Base-by-base conservation (phyloP, 2,888 invertebrate genomes). In the Pseudococcus longispinus region DNA sequence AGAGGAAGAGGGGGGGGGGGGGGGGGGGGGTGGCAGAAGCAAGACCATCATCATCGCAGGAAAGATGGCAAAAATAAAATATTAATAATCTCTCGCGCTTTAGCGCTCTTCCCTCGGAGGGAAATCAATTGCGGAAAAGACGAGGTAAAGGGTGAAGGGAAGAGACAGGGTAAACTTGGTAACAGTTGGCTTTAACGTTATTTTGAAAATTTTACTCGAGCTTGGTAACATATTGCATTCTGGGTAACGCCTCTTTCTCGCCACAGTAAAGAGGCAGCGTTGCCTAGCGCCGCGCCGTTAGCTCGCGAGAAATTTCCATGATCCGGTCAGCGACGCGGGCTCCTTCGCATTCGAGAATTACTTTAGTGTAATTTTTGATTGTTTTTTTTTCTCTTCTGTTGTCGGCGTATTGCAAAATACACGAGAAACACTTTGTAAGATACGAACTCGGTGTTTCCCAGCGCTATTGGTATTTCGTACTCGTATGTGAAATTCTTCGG, bases 101-200 rank as follows among this genome's bases (percentile, higher is more conserved):
- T 51, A 51, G 51, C 51, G 51, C 51, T 13, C 13, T 15, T 46
- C 13, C 1, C 46, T 13, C 13, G 15, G 15, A 15, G 15, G 15
- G 15, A 46, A 46, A 46, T 15, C 46, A 15, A 46, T 46, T 15
- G 46, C 37, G 5, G 4, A 32, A 32, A 46, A 3, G 44, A 15
- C 13, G 44, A 46, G 20, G 60, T 20, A 55, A n/a, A 18, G 32
- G 32, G 32, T 5, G n/a, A 55, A 60, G 20, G 60, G 20, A 9
- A 20, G 8, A 55, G 51, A n/a, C 18, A 26, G 26, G 65, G 65
- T 65, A 51, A n/a, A 51, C n/a, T 65, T 23, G 65, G 74, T 74
- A 74, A 74, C 74, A 74, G 74, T 74, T 74, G 74, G 74, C 37
- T 23, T 74, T 74, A 74, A 74, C 74, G 74, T 29, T 74, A 65